A percentile compares a stretch with the other conserved stretches of the same genome.
phyloP scores from a whole-genome alignment of 2,888 invertebrate species.

The Lysandra coridon region DNA sequence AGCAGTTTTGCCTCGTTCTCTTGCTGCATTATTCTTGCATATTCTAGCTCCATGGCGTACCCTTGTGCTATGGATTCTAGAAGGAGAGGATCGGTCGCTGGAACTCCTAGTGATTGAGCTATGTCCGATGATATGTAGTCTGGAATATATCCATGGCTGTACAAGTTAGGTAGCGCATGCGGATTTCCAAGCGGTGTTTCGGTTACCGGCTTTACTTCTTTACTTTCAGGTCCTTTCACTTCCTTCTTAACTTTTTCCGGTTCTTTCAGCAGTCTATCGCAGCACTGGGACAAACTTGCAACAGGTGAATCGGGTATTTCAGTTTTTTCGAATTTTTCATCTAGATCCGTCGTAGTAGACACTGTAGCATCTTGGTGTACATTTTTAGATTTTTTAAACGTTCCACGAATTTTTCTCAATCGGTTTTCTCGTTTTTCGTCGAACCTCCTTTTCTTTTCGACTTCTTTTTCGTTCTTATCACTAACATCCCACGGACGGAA shows the following conservation, averaged over 20 bases:
- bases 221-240: conserved; percentile 34
- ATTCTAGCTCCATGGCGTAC: conserved; percentile 84
- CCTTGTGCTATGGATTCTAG: conserved; percentile 75
- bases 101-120: conserved; percentile 71
- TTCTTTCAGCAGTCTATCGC: conserved; percentile 63
- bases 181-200: conserved; percentile 36
- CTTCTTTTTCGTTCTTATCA: conserved; percentile 48
- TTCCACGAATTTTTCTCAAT: conserved; percentile 70
- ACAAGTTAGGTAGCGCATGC: conserved; percentile 43
- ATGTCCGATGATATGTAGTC: conserved; percentile 71
- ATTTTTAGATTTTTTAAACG: conserved; percentile 62
- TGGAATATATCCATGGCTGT: conserved; percentile 54
- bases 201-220: conserved; percentile 37
- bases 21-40: conserved; percentile 85
- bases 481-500: conserved; percentile 83
- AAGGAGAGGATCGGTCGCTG: conserved; percentile 71
- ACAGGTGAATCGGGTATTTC: conserved; percentile 58
- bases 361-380: conserved; percentile 79
- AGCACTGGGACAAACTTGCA: conserved; percentile 62
- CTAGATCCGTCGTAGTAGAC: conserved; percentile 76
- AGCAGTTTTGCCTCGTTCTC: conserved; percentile 85
- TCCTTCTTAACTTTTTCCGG: conserved; percentile 48
- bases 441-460: conserved; percentile 53
- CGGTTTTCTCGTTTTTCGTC: conserved; percentile 66
- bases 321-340: conserved; percentile 42